Evolutionary conservation across 1,140 invertebrate genomes (phyloP).

Genomic region (Trichoplusia ni): DNA sequence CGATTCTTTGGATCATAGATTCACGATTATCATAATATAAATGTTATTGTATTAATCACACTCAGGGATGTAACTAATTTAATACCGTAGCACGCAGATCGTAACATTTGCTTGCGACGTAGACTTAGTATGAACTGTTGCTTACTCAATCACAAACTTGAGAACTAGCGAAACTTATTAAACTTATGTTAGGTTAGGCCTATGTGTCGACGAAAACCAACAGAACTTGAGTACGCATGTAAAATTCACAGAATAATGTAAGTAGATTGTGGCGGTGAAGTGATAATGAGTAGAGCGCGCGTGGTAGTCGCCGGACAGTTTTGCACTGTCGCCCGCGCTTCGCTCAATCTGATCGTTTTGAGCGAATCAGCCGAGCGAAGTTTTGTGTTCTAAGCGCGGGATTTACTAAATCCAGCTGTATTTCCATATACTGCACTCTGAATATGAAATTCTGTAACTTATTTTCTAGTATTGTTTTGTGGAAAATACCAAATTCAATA

Average conservation of each 20-base stretch:
- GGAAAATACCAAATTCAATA: conserved; percentile 7
- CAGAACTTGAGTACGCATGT: not conserved
- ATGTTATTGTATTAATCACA: too few species aligned
- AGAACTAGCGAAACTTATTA: not conserved
- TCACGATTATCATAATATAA: too few species aligned
- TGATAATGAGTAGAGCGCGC: not conserved
- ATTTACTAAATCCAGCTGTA: conserved; percentile 54
- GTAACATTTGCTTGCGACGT: not conserved
- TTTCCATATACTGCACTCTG: conserved; percentile 34
- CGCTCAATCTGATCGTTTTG: conserved; percentile 50
- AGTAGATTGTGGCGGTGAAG: not conserved
- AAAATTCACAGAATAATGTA: not conserved
- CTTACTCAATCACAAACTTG: conserved; percentile 13
- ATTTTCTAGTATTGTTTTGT: conserved; percentile 26
- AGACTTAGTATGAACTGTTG: not conserved
- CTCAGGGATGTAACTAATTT: too few species aligned
- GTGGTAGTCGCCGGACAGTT: conserved; percentile 35
- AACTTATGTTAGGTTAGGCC: not conserved
- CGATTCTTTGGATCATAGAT: too few species aligned
- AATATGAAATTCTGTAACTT: conserved; percentile 40
- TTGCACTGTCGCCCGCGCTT: conserved; percentile 40
- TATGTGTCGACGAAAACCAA: not conserved
- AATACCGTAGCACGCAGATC: not conserved
- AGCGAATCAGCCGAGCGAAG: conserved; percentile 54
- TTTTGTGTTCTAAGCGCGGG: conserved; percentile 60